phyloP scores from a whole-genome alignment of 1,140 invertebrate genomes.

The Calephelis virginiensis region DNA sequence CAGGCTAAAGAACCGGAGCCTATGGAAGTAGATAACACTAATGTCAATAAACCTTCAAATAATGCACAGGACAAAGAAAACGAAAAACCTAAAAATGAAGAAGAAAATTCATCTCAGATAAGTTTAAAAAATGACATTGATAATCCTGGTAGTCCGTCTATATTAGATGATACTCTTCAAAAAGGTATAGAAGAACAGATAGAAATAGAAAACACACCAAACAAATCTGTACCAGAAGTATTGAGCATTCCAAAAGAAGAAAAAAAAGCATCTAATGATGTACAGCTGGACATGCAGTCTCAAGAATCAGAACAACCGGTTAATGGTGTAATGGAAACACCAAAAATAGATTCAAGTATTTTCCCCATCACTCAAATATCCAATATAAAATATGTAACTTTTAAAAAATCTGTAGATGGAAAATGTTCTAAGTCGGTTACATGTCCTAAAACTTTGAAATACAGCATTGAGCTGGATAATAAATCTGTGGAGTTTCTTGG shows the following conservation, averaged over 20 bases:
- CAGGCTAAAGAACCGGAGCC: constrained; percentile 40
- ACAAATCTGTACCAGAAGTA: constrained; percentile 10
- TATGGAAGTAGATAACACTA: constrained; percentile 60
- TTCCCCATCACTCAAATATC: constrained; percentile 31
- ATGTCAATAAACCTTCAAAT: constrained; percentile 54
- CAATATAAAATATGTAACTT: constrained; percentile 60
- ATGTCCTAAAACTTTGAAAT: constrained; percentile 69
- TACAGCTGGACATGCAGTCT: background rate
- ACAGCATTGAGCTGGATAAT: constrained; percentile 64
- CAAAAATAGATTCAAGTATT: constrained; percentile 24
- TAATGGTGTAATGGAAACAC: background rate
- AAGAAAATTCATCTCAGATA: constrained; percentile 11
- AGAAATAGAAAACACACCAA: constrained; percentile 27
- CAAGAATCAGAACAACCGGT: background rate
- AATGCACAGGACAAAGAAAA: constrained; percentile 48
- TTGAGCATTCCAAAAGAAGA: background rate
- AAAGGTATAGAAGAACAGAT: constrained; percentile 64
- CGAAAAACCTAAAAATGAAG: constrained; percentile 32
- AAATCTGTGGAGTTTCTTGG: constrained; percentile 71
- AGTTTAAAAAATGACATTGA: constrained; percentile 34
- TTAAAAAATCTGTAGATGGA: constrained; percentile 63
- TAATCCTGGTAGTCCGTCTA: constrained; percentile 63
- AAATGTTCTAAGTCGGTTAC: constrained; percentile 64
- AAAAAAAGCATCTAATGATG: background rate
- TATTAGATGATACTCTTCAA: constrained; percentile 63